Evolutionary conservation across 2,113 vertebrate species (phyloP), one percentile per base, ranked within the genome.

Genomic region (Halcyon senegalensis): DNA sequence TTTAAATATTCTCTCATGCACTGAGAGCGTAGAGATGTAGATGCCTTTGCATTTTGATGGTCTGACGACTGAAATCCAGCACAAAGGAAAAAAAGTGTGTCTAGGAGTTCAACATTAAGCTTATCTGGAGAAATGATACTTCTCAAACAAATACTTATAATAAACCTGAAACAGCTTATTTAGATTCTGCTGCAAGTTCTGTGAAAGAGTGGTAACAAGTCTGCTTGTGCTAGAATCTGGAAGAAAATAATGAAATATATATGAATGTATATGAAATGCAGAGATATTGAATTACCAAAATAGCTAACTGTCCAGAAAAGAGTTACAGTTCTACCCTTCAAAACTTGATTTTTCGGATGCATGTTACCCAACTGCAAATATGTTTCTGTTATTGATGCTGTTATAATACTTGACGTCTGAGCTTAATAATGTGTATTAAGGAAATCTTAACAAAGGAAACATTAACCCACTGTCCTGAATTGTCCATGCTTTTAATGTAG

Each of bases 391-490:
- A 59, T 24, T 85, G 83, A 53, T 90, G 69, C 35, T 72, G 13
- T 68, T 84, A 33, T 6, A 63, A n/a, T 86, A 63, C 11, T 74
- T 84, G 48, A 86, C 9, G 27, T 55, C 48, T 93, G 59, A 68
- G 43, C 21, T 44, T 86, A 56, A 67, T 72, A 67, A 76, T 28
- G 10, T 41, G 24, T 88, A 37, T 82, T 74, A 64, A 63, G 78
- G 70, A 93, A 84, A 79, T 84, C 72, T 74, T 89, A 63, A 63
- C 35, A 56, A 56, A 84, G 74, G 73, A 86, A 96, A 51, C 51
- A 81, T 94, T 78, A 91, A 64, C 84, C 63, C 28, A 72, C 63
- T 89, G 28, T 87, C 84, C 80, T 84, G 67, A 74, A 64, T 91
- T 78, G 46, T 90, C 82, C 39, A 2, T 83, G 60, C 79, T 77